Conservation (phyloP, 2,888 invertebrate genomes). For the Aporophyla lueneburgensis region DNA sequence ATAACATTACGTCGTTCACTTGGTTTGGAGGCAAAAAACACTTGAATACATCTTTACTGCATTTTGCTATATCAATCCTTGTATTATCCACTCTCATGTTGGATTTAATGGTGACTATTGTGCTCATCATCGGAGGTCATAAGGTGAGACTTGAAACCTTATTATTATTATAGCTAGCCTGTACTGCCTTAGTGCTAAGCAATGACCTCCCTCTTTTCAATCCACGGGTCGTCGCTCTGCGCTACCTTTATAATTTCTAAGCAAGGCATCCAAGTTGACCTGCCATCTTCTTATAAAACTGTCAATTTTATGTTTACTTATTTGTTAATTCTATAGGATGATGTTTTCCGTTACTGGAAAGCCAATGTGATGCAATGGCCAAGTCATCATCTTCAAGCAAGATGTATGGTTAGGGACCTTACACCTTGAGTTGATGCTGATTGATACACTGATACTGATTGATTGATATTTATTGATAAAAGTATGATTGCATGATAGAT, state of each 20-base stretch:
- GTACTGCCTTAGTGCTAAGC: neutral
- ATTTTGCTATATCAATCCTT: neutral
- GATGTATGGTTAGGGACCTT: no score
- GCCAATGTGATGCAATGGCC: neutral
- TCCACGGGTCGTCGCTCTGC: neutral
- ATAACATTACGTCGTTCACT: neutral
- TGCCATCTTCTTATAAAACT: neutral
- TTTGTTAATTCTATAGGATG: neutral
- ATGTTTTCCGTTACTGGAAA: neutral
- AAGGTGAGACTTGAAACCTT: slow-evolving; percentile 18
- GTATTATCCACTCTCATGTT: neutral
- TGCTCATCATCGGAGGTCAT: slow-evolving; percentile 29
- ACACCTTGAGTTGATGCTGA: no score
- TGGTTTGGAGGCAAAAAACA: neutral
- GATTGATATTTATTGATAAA: no score
- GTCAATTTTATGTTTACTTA: neutral
- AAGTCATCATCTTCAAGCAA: no score
- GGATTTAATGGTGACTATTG: slow-evolving; percentile 23
- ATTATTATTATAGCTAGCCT: neutral
- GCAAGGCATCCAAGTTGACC: neutral
- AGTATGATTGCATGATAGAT: no score
- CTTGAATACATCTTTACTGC: neutral
- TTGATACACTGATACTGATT: no score
- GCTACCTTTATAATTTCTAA: neutral
- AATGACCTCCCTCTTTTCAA: neutral